A percentile compares a stretch with the other conserved stretches of the same genome.
Conservation (phyloP, 2,113 vertebrate species). For the Ahaetulla prasina region DNA sequence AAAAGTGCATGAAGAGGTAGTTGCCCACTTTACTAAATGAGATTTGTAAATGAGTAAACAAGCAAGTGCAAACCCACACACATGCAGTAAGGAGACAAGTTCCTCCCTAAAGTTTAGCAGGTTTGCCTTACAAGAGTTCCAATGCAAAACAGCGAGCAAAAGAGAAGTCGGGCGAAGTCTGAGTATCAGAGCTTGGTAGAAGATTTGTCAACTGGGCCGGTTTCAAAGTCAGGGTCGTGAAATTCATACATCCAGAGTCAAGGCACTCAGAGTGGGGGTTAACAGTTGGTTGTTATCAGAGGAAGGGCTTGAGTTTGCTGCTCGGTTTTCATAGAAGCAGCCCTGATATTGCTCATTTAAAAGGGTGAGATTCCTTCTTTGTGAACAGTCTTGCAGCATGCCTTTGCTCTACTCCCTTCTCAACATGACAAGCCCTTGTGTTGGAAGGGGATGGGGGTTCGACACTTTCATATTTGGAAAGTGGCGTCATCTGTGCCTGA, state of each 20-base stretch:
- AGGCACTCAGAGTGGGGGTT: not conserved
- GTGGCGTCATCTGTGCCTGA: not conserved
- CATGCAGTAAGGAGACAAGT: not conserved
- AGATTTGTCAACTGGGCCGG: not conserved
- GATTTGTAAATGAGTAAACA: not conserved
- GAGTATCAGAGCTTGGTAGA: not conserved
- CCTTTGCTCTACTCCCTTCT: not conserved
- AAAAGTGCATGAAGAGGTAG: no score
- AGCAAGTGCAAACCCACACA: not conserved
- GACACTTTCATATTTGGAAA: not conserved
- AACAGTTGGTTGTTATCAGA: not conserved
- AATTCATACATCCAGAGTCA: not conserved
- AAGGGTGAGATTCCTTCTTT: not conserved
- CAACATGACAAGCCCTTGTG: not conserved
- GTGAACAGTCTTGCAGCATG: not conserved
- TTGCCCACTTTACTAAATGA: no score
- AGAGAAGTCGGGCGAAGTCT: not conserved
- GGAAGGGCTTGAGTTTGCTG: not conserved
- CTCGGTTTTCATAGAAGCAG: not conserved
- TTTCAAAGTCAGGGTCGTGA: not conserved
- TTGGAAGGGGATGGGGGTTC: not conserved
- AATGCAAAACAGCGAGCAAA: not conserved
- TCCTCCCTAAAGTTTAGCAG: not conserved
- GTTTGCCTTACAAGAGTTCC: not conserved
- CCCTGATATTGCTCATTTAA: not conserved